phyloP scores from a whole-genome alignment of 2,888 invertebrate genomes.

The Nysson spinosus region DNA sequence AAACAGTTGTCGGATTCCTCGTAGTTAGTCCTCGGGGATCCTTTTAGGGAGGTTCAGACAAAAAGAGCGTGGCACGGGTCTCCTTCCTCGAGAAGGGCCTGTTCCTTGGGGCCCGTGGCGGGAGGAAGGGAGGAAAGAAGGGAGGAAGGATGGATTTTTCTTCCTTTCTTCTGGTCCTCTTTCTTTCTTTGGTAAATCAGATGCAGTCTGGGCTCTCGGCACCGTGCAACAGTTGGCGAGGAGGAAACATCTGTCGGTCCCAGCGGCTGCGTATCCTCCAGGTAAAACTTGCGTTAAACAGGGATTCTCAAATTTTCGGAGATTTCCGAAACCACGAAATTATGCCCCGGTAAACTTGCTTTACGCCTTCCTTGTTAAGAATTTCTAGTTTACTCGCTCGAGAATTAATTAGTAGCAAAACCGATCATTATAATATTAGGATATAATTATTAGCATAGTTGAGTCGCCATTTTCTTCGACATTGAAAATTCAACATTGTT shows the following conservation, averaged over 20 bases:
- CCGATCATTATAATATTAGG: too few species aligned
- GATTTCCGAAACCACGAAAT: not conserved
- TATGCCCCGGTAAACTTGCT: too few species aligned
- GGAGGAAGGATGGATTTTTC: constrained; percentile 46
- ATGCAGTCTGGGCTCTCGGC: constrained; percentile 61
- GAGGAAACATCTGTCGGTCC: constrained; percentile 74
- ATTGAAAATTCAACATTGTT: not conserved
- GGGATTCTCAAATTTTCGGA: constrained; percentile 69
- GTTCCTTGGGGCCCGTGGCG: not conserved
- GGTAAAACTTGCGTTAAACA: constrained; percentile 66
- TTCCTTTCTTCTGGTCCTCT: constrained; percentile 42
- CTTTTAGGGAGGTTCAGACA: constrained; percentile 17
- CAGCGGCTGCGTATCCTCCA: constrained; percentile 67
- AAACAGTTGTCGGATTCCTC: constrained; percentile 23
- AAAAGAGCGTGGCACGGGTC: constrained; percentile 36
- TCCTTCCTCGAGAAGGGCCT: not conserved
- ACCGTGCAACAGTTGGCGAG: constrained; percentile 74
- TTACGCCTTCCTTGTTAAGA: too few species aligned
- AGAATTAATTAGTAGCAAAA: too few species aligned
- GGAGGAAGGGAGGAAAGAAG: constrained; percentile 4
- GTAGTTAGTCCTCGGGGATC: constrained; percentile 22
- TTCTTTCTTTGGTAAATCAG: constrained; percentile 68
- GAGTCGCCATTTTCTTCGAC: not conserved
- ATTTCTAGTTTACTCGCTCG: too few species aligned
- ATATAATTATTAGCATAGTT: too few species aligned